These are phyloP conservation scores for Hirudo medicinalis DNA, from an alignment of 1,140 invertebrate species.

Conservation along the genomic window DNA sequence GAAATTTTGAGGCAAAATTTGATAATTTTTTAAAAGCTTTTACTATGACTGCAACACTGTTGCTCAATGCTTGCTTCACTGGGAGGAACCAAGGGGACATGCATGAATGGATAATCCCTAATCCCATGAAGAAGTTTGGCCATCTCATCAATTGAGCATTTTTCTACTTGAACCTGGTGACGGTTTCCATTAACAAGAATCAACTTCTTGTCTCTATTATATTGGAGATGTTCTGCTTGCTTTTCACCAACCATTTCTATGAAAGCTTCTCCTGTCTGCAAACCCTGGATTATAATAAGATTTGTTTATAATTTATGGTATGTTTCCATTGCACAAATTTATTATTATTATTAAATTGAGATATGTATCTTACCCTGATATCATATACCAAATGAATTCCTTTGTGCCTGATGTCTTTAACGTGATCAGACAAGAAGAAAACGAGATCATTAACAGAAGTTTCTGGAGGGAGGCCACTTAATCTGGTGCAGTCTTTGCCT, in stretches of 20 bases:
- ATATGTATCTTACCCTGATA: not conserved
- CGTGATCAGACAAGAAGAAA: not conserved
- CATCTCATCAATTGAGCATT: not conserved
- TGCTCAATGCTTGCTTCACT: no score
- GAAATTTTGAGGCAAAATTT: no score
- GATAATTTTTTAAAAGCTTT: no score
- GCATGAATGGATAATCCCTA: no score
- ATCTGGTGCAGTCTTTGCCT: not conserved
- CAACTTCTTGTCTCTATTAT: constrained; percentile 6
- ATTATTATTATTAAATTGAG: not conserved
- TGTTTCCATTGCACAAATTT: not conserved
- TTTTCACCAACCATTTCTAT: constrained; percentile 11
- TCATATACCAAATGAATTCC: not conserved
- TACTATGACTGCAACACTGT: no score
- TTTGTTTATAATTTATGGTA: not conserved
- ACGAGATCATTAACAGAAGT: not conserved
- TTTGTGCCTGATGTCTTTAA: constrained; percentile 6
- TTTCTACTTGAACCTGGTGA: not conserved
- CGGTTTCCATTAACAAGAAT: not conserved
- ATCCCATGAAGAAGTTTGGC: not conserved
- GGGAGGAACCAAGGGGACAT: no score
- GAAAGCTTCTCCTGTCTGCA: not conserved
- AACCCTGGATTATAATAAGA: not conserved
- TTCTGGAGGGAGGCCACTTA: not conserved
- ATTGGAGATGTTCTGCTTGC: not conserved